Evolutionary conservation across 2,113 vertebrate genomes (phyloP), one percentile per base, ranked within the genome.

Genomic region (Myxocyprinus asiaticus): DNA sequence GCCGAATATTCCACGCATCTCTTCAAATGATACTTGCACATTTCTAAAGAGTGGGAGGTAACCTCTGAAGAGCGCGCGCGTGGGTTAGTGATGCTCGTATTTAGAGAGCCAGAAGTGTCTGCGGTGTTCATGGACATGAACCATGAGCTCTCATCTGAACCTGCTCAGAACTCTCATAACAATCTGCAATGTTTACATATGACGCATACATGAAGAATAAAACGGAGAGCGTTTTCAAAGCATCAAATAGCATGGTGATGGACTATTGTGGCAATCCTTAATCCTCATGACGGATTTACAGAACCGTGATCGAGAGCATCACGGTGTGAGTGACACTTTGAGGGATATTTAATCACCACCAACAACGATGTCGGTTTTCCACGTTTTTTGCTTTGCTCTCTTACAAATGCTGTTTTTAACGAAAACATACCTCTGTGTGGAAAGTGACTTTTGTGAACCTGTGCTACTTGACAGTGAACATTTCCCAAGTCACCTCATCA

Each of bases 391-490:
- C 42, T 2, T 87, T 4, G 5, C 89, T 65, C 78, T 87, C 0
- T 53, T 85, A 4, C 77, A 87, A n/a, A 12, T 88, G 17, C 7
- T 91, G 7, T 53, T 92, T 66, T 85, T 71, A 53, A 43, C 67
- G 2, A 84, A 85, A 62, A 50, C 84, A 4, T 80, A 81, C 5
- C 65, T 82, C 6, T 89, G 92, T 83, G 76, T 82, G 81, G 95
- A 96, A 76, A 87, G 81, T 4, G 94, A 96, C 82, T 85, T 95
- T 58, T 96, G 95, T 73, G 87, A 81, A 67, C 96, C 96, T 33
- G 84, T 94, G 53, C 94, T 90, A 50, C 68, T 95, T 85, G 94
- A 94, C 81, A 91, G 89, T 6, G 92, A 89, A 71, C 85, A 91
- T 87, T 90, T 89, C 55, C 92, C 90, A 10, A 83, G 86, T 4